Evolutionary conservation across 2,113 vertebrate species (phyloP), one percentile per base, ranked within the genome.

Genomic region (Dermatemys mawii): DNA sequence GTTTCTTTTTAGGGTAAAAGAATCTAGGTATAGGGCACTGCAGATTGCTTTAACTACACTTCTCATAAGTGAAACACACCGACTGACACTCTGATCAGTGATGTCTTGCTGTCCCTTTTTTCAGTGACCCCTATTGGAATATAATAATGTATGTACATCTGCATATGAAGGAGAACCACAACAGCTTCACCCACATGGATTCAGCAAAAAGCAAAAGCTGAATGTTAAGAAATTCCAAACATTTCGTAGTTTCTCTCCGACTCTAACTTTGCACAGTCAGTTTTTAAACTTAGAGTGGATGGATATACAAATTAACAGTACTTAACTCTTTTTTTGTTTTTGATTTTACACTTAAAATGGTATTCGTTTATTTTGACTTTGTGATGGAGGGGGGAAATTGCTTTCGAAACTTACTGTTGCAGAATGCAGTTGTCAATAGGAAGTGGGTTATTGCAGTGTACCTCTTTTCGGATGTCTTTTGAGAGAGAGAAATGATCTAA

Each of bases 401-500:
- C 75, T 86, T 84, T 89, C 90, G 85, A 88, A 90, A 95, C 85
- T 87, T 95, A 32, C 78, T 95, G 83, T 95, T 95, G 83, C 49
- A 90, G 50, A 35, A 51, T 84, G 75, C 90, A 95, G 29, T 90
- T 96, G 54, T 84, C 57, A 90, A 76, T 95, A 90, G 96, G 96
- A 96, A 96, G 89, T 92, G 91, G 87, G 76, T 96, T 95, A 49
- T 75, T 78, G 92, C 76, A 50, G 54, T 26, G 1, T 83, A 46
- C 83, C 60, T 90, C 35, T 83, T 44, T 90, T 81, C 75, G 54
- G 84, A 90, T 92, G 87, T 76, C 38, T 96, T 97, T 90, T 38
- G 90, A 95, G 46, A 22, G 91, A 97, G 95, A 90, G 92, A 93
- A 95, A 87, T 93, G 91, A 96, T 96, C 93, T 97, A 95, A 98